These are phyloP conservation scores for Petroica traversi DNA, from an alignment of 2,113 vertebrate species.

Conservation along the genomic window DNA sequence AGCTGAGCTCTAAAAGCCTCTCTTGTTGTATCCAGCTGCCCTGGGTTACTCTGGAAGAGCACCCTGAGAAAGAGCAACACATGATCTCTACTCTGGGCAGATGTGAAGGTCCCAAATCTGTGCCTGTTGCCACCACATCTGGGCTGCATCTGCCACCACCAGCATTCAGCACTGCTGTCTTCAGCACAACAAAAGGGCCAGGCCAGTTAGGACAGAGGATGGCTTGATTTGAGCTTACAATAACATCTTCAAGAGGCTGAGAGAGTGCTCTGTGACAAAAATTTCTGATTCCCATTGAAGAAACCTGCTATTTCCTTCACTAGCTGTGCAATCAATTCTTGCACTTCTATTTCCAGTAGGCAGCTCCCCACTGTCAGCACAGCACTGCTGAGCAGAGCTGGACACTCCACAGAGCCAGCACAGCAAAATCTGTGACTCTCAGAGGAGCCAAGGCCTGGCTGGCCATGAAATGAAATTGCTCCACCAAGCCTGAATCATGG, in stretches of 20 bases:
- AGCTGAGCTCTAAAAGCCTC: neutral
- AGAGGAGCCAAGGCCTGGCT: neutral
- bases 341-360: neutral
- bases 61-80: neutral
- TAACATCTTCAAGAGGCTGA: neutral
- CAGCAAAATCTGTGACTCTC: neutral
- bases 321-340: neutral
- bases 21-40: neutral
- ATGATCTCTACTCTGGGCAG: neutral
- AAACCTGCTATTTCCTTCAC: neutral
- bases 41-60: fast-evolving
- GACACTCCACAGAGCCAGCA: neutral
- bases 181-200: neutral
- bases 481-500: neutral
- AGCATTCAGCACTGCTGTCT: neutral
- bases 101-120: neutral
- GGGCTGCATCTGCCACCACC: neutral
- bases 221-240: neutral
- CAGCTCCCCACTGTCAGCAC: neutral
- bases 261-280: neutral
- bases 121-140: neutral
- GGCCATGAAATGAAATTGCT: neutral
- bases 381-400: neutral
- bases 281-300: neutral
- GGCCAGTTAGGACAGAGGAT: fast-evolving